These are phyloP conservation scores for Chionoecetes opilio DNA, from an alignment of 1,140 invertebrate genomes.

Conservation along the genomic window DNA sequence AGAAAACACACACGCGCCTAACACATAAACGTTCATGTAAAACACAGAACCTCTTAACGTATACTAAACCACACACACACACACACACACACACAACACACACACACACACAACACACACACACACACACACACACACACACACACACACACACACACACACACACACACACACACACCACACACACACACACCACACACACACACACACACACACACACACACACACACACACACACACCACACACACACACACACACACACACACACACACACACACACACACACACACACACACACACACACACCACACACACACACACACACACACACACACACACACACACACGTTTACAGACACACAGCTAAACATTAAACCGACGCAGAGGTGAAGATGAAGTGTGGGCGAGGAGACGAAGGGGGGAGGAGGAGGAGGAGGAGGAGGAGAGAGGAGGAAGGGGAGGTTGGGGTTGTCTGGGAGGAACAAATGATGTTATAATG, in stretches of 20 bases:
- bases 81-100: not conserved
- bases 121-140: no score
- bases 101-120: not conserved
- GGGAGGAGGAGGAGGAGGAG: not conserved
- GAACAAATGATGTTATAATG: slow-evolving; percentile 20
- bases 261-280: not conserved
- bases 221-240: not conserved
- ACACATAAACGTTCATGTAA: no score
- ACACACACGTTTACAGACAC: not conserved
- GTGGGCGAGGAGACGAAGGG: no score
- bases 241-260: not conserved
- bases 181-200: not conserved
- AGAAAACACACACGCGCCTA: no score
- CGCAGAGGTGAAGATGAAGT: not conserved
- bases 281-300: no score
- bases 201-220: not conserved
- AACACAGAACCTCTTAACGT: not conserved
- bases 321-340: not conserved
- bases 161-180: no score
- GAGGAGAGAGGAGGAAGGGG: not conserved
- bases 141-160: no score
- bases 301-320: no score
- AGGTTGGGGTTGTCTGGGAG: not conserved
- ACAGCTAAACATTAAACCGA: not conserved
- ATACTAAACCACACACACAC: not conserved